A percentile compares a stretch with the other conserved stretches of the same genome.
These are phyloP conservation scores for Poecile atricapillus DNA, from an alignment of 2,113 vertebrate species.

Conservation along the genomic window DNA sequence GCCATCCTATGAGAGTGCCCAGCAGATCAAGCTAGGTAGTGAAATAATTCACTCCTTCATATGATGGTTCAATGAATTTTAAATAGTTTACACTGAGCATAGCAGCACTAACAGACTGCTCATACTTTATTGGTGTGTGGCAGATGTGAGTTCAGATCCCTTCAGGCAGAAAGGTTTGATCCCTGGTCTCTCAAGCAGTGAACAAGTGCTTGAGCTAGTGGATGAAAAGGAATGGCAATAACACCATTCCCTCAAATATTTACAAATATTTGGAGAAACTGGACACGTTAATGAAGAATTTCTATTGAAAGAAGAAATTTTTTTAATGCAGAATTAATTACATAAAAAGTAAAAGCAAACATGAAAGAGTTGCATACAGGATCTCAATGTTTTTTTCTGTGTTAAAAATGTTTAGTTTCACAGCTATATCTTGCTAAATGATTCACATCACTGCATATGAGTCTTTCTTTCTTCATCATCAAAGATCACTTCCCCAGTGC, in stretches of 20 bases:
- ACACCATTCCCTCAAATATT: not conserved
- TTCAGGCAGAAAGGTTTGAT: slow-evolving; percentile 22
- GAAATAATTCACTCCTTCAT: slow-evolving; percentile 13
- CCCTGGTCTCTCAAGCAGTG: not conserved
- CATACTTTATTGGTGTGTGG: not conserved
- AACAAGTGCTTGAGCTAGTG: not conserved
- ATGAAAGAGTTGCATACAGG: not conserved
- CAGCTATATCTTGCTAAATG: not conserved
- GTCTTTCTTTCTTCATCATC: not conserved
- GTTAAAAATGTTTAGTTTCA: not conserved
- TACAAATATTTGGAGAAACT: not conserved
- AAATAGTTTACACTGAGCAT: not conserved
- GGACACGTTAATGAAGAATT: not conserved
- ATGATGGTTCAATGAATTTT: slow-evolving; percentile 38
- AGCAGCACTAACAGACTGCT: not conserved
- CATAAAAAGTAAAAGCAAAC: not conserved
- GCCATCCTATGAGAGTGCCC: not conserved
- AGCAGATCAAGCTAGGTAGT: not conserved
- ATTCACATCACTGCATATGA: not conserved
- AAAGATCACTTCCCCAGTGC: not conserved
- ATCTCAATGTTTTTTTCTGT: too few relatives aligned
- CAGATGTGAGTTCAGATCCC: slow-evolving; percentile 13
- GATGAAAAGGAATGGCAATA: not conserved
- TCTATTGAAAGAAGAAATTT: not conserved
- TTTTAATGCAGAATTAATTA: not conserved